phyloP scores from a whole-genome alignment of 2,113 vertebrate species.

The Falco punctatus region DNA sequence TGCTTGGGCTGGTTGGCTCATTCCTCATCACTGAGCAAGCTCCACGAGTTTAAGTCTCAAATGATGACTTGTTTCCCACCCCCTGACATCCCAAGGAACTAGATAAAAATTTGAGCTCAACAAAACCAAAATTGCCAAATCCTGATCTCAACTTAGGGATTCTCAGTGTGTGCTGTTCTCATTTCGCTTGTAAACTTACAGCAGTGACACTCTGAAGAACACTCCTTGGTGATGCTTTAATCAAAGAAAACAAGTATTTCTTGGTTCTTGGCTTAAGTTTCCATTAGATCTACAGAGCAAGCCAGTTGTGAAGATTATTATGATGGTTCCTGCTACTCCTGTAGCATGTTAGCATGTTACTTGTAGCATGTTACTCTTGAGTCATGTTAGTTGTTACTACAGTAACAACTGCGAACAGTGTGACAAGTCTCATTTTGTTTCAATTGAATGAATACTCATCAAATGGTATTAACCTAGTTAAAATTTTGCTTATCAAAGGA shows the following conservation, averaged over 20 bases:
- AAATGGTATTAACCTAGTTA: constrained; percentile 38
- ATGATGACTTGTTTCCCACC: not conserved
- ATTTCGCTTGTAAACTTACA: not conserved
- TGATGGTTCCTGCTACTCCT: not conserved
- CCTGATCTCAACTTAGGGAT: not conserved
- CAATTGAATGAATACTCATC: not conserved
- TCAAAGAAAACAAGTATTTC: not conserved
- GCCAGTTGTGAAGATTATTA: not conserved
- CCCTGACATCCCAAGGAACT: not conserved
- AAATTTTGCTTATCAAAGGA: constrained; percentile 51
- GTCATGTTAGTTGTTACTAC: not conserved
- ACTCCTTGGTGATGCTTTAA: not conserved
- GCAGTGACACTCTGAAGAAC: not conserved
- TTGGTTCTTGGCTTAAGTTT: not conserved
- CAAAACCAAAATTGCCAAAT: not conserved
- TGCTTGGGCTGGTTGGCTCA: not conserved
- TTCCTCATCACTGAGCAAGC: not conserved
- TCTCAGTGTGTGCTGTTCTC: not conserved
- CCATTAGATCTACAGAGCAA: not conserved
- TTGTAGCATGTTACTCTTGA: not conserved
- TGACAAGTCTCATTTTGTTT: constrained; percentile 36
- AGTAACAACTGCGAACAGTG: not conserved
- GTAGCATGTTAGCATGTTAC: too few species aligned
- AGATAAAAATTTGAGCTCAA: not conserved
- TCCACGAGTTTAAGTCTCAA: not conserved